A percentile compares a stretch with the other conserved stretches of the same genome.
These are phyloP conservation scores for Apostichopus japonicus DNA, from an alignment of 35 echinoderm and acorn worm species.

Conservation along the genomic window DNA sequence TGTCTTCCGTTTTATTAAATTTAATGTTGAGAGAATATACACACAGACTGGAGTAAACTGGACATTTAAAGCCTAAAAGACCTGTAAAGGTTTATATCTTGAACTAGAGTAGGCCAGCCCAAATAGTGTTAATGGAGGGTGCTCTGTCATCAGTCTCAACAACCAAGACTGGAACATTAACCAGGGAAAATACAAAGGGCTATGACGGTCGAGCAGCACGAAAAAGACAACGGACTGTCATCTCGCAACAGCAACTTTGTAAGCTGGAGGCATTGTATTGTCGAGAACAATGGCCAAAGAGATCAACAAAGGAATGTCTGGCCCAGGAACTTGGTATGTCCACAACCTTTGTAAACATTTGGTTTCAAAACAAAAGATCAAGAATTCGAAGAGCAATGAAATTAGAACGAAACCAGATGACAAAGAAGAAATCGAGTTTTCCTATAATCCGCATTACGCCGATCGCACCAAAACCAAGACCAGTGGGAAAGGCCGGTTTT, in stretches of 20 bases:
- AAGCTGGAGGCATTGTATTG: conserved; percentile 77
- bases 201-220: background rate
- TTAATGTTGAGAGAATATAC: too few relatives aligned
- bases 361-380: conserved; percentile 98
- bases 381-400: conserved; percentile 13
- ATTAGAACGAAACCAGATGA: background rate
- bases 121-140: background rate
- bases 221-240: background rate
- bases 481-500: background rate
- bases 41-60: too few relatives aligned
- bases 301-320: conserved; percentile 79
- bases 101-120: too few relatives aligned
- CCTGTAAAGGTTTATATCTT: too few relatives aligned
- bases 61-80: too few relatives aligned
- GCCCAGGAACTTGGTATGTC: conserved; percentile 81
- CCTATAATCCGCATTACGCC: background rate
- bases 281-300: conserved; percentile 82
- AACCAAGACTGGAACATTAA: background rate
- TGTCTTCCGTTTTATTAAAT: too few relatives aligned
- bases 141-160: background rate
- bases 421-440: background rate
- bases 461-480: conserved; percentile 15
- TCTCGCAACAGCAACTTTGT: conserved; percentile 60
- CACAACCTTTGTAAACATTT: conserved; percentile 89
- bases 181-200: background rate